Conservation (phyloP, 2,113 vertebrate genomes). For the Oplegnathus fasciatus region DNA sequence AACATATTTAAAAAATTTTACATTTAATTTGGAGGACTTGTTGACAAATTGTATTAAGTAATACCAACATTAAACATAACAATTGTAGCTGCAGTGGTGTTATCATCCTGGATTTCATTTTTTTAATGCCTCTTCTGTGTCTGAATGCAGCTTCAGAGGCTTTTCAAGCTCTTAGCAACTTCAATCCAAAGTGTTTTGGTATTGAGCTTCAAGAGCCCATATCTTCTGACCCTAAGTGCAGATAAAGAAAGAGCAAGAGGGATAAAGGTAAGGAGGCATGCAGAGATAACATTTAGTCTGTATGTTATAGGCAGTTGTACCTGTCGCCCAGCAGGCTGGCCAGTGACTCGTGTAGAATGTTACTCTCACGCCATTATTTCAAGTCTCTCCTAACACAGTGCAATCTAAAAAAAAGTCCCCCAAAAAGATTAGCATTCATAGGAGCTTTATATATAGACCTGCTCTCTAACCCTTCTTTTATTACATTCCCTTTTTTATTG, state of each 20-base stretch:
- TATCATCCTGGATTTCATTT: neutral
- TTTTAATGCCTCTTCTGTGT: neutral
- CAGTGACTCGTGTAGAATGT: slow-evolving; percentile 29
- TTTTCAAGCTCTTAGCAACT: neutral
- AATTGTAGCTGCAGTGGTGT: neutral
- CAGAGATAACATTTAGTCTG: slow-evolving; percentile 29
- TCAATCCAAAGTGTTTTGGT: neutral
- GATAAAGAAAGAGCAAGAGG: slow-evolving; percentile 22
- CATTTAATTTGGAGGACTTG: neutral
- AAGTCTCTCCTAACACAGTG: neutral
- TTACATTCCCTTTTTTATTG: slow-evolving; percentile 25
- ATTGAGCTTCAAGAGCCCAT: neutral
- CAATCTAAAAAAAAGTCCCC: neutral
- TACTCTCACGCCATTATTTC: slow-evolving; percentile 12
- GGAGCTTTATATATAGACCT: neutral
- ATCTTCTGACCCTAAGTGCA: neutral
- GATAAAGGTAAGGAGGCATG: slow-evolving; percentile 32
- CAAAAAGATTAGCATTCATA: slow-evolving; percentile 29
- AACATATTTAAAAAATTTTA: neutral
- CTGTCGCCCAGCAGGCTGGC: neutral
- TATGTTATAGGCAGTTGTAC: slow-evolving; percentile 12
- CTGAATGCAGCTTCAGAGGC: neutral
- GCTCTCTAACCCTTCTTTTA: slow-evolving; percentile 29
- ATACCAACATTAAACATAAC: neutral
- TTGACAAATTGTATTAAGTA: neutral